phyloP scores from a whole-genome alignment of 2,113 vertebrate genomes.

The Zootoca vivipara region DNA sequence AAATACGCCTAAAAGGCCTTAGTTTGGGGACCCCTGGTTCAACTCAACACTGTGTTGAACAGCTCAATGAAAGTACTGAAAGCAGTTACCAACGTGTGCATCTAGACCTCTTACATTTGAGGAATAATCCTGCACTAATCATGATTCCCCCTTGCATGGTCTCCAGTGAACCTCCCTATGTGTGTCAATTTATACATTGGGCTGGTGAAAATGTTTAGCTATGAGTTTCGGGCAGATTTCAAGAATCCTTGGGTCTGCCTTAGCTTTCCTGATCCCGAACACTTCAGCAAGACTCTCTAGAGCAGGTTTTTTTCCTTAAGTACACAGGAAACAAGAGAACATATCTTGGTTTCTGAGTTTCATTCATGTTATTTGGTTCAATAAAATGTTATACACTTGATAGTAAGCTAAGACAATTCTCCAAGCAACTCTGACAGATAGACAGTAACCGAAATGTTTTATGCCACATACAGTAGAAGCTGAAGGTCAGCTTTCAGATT shows the following conservation, averaged over 20 bases:
- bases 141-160: background rate
- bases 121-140: background rate
- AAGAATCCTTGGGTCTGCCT: background rate
- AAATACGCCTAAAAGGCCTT: too few species aligned
- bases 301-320: background rate
- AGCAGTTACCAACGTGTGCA: background rate
- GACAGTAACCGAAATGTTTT: background rate
- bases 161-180: background rate
- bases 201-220: background rate
- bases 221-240: background rate
- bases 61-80: too few species aligned
- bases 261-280: background rate
- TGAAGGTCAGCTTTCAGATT: slow-evolving; percentile 19
- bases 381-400: background rate
- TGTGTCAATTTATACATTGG: background rate
- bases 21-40: too few species aligned
- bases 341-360: background rate
- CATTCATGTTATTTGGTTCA: background rate
- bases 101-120: background rate
- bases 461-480: background rate
- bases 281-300: background rate
- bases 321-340: background rate
- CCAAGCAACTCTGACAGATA: background rate
- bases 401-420: background rate
- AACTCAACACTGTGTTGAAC: background rate